Evolutionary conservation across 1,140 invertebrate species (phyloP).

Genomic region (Drosophila bocqueti): DNA sequence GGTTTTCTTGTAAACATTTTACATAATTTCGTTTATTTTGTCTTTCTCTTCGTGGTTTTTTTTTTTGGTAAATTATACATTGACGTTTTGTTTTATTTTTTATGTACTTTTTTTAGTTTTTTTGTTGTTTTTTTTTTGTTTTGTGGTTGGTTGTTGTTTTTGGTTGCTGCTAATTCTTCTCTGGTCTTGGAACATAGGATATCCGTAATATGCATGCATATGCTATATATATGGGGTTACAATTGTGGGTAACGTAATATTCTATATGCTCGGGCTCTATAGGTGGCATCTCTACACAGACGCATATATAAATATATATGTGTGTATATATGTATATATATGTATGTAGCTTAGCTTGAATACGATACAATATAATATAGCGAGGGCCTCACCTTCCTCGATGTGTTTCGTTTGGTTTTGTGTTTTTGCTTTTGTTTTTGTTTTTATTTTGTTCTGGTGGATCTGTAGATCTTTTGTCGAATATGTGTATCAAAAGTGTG

Average conservation of each 20-base stretch:
- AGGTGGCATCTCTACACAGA: conserved; percentile 47
- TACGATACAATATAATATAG: conserved; percentile 45
- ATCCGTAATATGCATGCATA: conserved; percentile 41
- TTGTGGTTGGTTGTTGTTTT: conserved; percentile 1
- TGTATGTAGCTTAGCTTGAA: conserved; percentile 41
- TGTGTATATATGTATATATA: conserved; percentile 23
- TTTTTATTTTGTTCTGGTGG: conserved; percentile 9
- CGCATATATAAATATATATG: conserved; percentile 35
- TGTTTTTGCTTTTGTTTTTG: background rate
- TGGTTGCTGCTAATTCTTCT: conserved; percentile 4
- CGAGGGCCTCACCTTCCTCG: conserved; percentile 16
- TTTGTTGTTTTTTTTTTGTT: background rate
- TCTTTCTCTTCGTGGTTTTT: conserved; percentile 15
- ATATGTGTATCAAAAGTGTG: conserved; percentile 67
- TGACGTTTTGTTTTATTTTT: conserved; percentile 14
- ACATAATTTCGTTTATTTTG: conserved; percentile 71
- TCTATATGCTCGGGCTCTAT: conserved; percentile 44
- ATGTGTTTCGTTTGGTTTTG: conserved; percentile 3
- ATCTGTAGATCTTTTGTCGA: conserved; percentile 21
- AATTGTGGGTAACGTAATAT: conserved; percentile 44
- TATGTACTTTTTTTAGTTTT: conserved; percentile 1
- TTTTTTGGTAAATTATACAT: conserved; percentile 48
- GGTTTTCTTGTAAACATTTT: conserved; percentile 65
- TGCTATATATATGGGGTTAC: conserved; percentile 47
- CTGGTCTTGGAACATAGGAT: conserved; percentile 27